Percentiles rank a stretch among this genome's conserved stretches.
Conservation (phyloP, 2,113 vertebrate genomes). For the Pipra filicauda region DNA sequence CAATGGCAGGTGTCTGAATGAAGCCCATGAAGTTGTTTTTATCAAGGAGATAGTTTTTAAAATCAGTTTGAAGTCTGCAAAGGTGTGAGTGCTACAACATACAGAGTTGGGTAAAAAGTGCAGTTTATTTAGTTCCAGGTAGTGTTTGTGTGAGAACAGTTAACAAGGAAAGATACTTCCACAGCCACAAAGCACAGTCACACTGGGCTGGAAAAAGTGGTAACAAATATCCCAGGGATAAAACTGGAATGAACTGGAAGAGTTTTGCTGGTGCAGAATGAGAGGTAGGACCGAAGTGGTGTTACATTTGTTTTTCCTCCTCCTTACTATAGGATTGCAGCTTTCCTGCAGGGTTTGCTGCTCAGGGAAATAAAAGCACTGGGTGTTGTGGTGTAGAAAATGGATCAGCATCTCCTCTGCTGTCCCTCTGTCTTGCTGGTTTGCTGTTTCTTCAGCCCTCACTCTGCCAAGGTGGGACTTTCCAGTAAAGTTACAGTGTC, state of each 20-base stretch:
- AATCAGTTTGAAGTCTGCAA: neutral
- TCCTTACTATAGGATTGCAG: neutral
- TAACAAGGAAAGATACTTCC: neutral
- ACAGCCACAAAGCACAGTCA: neutral
- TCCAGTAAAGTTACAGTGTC: neutral
- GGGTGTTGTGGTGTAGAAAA: neutral
- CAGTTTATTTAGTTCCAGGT: neutral
- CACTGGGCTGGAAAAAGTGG: neutral
- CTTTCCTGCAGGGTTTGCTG: neutral
- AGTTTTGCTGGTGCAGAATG: neutral
- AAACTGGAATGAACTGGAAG: neutral
- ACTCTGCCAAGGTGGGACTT: neutral
- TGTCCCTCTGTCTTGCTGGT: neutral
- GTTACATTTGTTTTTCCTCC: neutral
- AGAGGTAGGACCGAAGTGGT: neutral
- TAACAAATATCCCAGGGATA: neutral
- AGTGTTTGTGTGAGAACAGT: neutral
- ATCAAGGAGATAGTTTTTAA: neutral
- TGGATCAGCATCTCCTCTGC: neutral
- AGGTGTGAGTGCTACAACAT: neutral
- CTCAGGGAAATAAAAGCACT: neutral
- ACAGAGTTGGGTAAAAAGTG: neutral
- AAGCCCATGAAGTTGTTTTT: neutral
- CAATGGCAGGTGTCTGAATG: neutral
- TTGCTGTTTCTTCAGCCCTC: neutral